These are phyloP conservation scores for Sebastes iracundus DNA, from an alignment of 2,797 vertebrate species.

Conservation along the genomic window DNA sequence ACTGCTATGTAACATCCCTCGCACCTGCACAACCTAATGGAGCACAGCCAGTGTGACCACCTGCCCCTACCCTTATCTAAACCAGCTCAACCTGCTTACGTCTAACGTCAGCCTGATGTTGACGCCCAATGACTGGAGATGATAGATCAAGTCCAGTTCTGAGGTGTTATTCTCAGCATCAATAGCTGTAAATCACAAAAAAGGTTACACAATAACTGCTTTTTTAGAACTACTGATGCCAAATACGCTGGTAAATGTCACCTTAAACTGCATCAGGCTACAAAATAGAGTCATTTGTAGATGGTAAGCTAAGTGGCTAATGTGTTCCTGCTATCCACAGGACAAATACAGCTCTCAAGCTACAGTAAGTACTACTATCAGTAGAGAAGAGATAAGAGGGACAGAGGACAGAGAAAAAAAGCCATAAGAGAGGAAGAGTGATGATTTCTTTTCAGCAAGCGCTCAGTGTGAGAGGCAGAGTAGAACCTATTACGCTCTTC, in stretches of 20 bases:
- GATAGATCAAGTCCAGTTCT: background rate
- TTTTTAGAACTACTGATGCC: background rate
- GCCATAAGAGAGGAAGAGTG: constrained; percentile 22
- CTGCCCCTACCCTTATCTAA: background rate
- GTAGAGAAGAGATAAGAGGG: constrained; percentile 18
- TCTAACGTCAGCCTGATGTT: background rate
- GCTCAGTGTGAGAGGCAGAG: constrained; percentile 61
- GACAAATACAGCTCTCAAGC: constrained; percentile 18
- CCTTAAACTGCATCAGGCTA: constrained; percentile 27
- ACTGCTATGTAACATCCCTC: background rate
- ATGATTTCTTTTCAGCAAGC: constrained; percentile 43
- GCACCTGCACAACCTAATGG: background rate
- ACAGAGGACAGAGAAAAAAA: constrained; percentile 27
- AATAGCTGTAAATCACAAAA: background rate
- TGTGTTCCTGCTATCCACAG: background rate
- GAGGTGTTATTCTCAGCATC: background rate
- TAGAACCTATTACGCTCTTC: constrained; percentile 70
- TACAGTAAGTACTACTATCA: background rate
- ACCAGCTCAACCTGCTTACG: background rate
- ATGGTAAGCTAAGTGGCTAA: constrained; percentile 14
- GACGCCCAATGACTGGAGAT: background rate
- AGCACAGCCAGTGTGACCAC: background rate
- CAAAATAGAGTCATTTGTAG: background rate
- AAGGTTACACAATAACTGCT: background rate
- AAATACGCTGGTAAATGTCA: background rate